phyloP scores from a whole-genome alignment of 37 sponge, comb jelly and placozoan species.

The Mnemiopsis leidyi region DNA sequence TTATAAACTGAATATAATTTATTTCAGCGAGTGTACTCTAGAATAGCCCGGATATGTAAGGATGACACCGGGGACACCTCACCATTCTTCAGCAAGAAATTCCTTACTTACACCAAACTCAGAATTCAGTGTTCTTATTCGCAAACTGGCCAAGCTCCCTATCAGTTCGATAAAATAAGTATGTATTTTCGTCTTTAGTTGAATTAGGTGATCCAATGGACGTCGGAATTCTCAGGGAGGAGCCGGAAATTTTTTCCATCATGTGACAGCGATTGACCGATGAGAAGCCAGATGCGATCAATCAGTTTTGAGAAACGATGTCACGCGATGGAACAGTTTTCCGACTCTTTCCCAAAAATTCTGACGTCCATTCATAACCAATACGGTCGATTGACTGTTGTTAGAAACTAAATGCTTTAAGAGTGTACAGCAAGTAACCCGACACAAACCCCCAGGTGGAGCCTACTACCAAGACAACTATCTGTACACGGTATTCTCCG shows the following conservation, averaged over 20 bases:
- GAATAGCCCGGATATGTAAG: constrained; percentile 31
- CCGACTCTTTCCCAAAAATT: no score
- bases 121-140: constrained; percentile 63
- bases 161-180: constrained; percentile 57
- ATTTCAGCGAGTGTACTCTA: constrained; percentile 37
- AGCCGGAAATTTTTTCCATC: no score
- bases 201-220: not conserved
- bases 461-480: constrained; percentile 29
- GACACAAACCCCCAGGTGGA: constrained; percentile 2
- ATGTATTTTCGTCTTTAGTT: not conserved
- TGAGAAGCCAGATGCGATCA: no score
- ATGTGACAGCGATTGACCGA: no score
- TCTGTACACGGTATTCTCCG: constrained; percentile 62
- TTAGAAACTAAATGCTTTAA: no score
- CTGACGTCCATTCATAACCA: no score
- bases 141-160: constrained; percentile 53
- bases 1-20: no score
- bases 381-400: no score
- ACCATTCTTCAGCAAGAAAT: constrained; percentile 24
- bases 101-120: constrained; percentile 42
- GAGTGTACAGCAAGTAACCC: no score
- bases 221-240: no score
- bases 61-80: constrained; percentile 59
- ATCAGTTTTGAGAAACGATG: no score
- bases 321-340: no score